phyloP scores from a whole-genome alignment of 2,113 vertebrate species.

The Nothoprocta pentlandii region DNA sequence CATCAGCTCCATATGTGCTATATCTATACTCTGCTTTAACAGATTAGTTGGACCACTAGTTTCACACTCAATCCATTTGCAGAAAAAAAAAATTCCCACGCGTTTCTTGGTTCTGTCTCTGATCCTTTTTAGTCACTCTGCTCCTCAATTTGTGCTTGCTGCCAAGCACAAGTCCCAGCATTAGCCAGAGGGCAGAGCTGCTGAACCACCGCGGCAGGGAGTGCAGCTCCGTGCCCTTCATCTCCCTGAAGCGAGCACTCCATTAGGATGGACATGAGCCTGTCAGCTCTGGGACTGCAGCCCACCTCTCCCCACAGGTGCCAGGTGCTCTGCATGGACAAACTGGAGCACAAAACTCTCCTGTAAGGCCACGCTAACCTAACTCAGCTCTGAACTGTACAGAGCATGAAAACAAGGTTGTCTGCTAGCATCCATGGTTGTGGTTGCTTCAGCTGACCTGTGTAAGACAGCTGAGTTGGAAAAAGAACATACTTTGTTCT shows the following conservation, averaged over 20 bases:
- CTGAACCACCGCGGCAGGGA: background rate
- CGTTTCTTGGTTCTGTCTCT: background rate
- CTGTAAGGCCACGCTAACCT: background rate
- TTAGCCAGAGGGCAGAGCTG: background rate
- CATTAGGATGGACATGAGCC: fast-evolving
- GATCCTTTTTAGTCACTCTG: background rate
- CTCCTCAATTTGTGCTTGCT: background rate
- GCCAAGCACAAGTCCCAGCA: background rate
- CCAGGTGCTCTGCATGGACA: background rate
- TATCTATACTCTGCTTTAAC: background rate
- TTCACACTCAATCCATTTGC: background rate
- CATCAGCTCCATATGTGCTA: background rate
- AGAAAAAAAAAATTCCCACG: background rate
- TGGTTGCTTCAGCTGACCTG: background rate
- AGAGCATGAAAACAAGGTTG: background rate
- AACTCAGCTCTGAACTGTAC: background rate
- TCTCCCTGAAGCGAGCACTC: background rate
- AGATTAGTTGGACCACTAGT: background rate
- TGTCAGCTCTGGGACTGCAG: background rate
- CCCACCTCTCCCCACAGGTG: background rate
- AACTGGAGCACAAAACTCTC: background rate
- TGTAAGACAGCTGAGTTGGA: fast-evolving
- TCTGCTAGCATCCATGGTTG: background rate
- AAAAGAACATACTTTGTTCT: background rate
- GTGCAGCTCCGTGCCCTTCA: background rate